phyloP scores from a whole-genome alignment of 2,113 vertebrate genomes.

The Chascanopsetta lugubris region DNA sequence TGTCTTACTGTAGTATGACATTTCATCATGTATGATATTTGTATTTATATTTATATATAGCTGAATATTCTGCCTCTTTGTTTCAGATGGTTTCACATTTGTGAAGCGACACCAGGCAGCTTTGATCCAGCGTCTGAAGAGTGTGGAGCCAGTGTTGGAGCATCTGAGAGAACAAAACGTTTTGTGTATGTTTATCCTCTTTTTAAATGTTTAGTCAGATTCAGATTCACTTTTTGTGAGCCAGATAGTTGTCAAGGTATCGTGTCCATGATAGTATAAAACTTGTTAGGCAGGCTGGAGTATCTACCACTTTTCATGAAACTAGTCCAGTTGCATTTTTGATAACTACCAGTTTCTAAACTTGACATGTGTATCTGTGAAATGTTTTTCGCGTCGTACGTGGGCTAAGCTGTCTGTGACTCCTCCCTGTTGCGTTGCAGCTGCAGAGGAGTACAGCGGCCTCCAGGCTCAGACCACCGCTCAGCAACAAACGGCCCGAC shows the following conservation, averaged over 20 bases:
- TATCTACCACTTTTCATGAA: too few species aligned
- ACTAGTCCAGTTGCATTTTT: too few species aligned
- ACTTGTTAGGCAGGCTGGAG: too few species aligned
- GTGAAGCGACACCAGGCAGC: conserved; percentile 92
- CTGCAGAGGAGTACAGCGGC: conserved; percentile 85
- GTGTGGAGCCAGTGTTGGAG: conserved; percentile 87
- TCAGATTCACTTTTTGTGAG: neutral
- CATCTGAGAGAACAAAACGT: conserved; percentile 87
- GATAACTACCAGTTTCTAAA: too few species aligned
- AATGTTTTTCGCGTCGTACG: too few species aligned
- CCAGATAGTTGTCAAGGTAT: neutral
- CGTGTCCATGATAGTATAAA: too few species aligned
- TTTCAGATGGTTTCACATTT: conserved; percentile 91
- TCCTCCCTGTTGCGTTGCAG: conserved; percentile 38
- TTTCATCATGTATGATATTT: too few species aligned
- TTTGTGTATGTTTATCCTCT: conserved; percentile 69
- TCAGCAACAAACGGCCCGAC: conserved; percentile 88
- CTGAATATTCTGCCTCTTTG: neutral
- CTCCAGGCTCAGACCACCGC: conserved; percentile 90
- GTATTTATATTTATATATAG: too few species aligned
- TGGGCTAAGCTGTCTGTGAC: too few species aligned
- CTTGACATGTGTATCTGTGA: too few species aligned
- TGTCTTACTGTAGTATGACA: too few species aligned
- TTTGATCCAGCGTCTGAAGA: conserved; percentile 89
- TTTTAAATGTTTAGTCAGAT: neutral